These are phyloP conservation scores for rat (Rattus norvegicus) DNA, from an alignment of 2,113 vertebrate species.

Conservation along the genomic window GRCr8 NC_086019.1:107883501-107884000, in stretches of 20 bases:
- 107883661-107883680: not conserved
- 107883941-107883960: not conserved
- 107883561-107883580: not conserved
- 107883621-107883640: constrained; percentile 53
- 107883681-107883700: not conserved
- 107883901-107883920: not conserved
- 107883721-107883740: not conserved
- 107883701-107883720: constrained; percentile 18
- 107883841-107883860: not conserved
- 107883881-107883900: too few species aligned
- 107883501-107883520: not conserved
- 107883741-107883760: too few species aligned
- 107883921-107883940: not conserved
- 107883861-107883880: not conserved
- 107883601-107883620: constrained; percentile 51
- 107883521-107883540: not conserved
- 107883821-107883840: not conserved
- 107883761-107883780: not conserved
- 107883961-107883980: not conserved
- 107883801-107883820: not conserved
- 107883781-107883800: not conserved
- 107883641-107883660: not conserved
- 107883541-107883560: constrained; percentile 36
- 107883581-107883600: not conserved
- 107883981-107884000: not conserved